A percentile compares a stretch with the other conserved stretches of the same genome.
Evolutionary conservation across 30 jellyfish, hydroid and myxozoan genomes (phyloP).

Genomic region (Cassiopea xamachana): DNA sequence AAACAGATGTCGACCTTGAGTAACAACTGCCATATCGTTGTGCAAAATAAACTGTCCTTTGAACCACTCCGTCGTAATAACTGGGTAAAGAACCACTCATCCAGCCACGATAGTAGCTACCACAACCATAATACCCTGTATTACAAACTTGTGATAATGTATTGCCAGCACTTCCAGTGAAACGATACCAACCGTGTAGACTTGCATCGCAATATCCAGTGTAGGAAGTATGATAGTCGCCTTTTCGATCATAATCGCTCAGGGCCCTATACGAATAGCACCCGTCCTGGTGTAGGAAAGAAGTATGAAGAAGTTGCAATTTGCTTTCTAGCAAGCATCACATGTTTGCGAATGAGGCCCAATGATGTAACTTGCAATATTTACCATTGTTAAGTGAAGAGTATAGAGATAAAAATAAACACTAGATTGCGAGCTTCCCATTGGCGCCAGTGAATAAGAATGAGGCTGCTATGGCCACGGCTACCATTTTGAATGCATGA

Average conservation of each 20-base stretch:
- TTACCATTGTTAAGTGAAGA: too few relatives aligned
- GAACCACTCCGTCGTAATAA: conserved; percentile 43
- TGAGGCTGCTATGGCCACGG: too few relatives aligned
- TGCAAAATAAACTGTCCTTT: conserved; percentile 45
- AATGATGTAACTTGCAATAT: too few relatives aligned
- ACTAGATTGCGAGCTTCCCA: too few relatives aligned
- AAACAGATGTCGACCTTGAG: background rate
- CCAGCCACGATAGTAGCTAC: conserved; percentile 34
- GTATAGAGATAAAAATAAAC: too few relatives aligned
- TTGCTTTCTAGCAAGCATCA: background rate
- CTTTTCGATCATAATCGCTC: conserved; percentile 23
- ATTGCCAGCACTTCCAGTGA: conserved; percentile 46
- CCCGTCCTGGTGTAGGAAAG: background rate
- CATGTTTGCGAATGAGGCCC: background rate
- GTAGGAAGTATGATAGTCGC: background rate
- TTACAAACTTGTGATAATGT: conserved; percentile 24
- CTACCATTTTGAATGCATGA: too few relatives aligned
- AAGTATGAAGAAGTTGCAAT: background rate
- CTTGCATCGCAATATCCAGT: background rate
- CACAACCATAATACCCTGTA: background rate
- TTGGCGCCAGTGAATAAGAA: too few relatives aligned
- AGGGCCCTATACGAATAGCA: conserved; percentile 25
- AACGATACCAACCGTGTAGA: conserved; percentile 64
- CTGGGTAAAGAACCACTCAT: conserved; percentile 33
- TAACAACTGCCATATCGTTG: conserved; percentile 8